Conservation (phyloP, 92 coral and sea anemone genomes). For the Phenganax marumi region DNA sequence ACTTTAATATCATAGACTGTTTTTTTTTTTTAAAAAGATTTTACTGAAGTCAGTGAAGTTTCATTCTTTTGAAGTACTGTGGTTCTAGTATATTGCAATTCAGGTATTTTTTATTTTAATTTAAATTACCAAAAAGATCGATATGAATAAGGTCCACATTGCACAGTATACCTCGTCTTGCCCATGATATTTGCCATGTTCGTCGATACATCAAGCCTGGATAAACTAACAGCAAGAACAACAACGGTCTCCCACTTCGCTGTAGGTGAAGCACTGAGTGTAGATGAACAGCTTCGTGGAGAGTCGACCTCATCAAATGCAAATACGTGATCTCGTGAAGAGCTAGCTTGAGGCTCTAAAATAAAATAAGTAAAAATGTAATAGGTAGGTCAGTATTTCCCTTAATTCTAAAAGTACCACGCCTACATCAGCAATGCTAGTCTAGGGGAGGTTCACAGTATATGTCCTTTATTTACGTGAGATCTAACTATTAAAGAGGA, state of each 20-base stretch:
- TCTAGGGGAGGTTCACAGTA: too few relatives aligned
- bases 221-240: constrained; percentile 87
- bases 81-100: too few relatives aligned
- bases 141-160: too few relatives aligned
- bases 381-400: too few relatives aligned
- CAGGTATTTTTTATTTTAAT: too few relatives aligned
- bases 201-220: constrained; percentile 84
- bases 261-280: constrained; percentile 70
- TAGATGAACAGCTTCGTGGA: constrained; percentile 77
- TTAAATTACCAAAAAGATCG: too few relatives aligned
- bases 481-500: too few relatives aligned
- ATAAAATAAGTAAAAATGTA: background rate
- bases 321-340: background rate
- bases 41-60: too few relatives aligned
- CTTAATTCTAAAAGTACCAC: background rate
- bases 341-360: constrained; percentile 24
- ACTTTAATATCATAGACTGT: too few relatives aligned
- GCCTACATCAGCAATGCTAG: background rate
- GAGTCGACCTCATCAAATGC: constrained; percentile 77
- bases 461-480: too few relatives aligned
- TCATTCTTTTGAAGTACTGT: too few relatives aligned
- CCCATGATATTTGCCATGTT: constrained; percentile 99
- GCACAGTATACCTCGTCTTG: constrained; percentile 73
- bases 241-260: constrained; percentile 97
- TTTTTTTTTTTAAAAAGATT: too few relatives aligned